Evolutionary conservation across 2,888 invertebrate species (phyloP), one percentile per base, ranked within the genome.

Genomic region (Cephus sareptanus): DNA sequence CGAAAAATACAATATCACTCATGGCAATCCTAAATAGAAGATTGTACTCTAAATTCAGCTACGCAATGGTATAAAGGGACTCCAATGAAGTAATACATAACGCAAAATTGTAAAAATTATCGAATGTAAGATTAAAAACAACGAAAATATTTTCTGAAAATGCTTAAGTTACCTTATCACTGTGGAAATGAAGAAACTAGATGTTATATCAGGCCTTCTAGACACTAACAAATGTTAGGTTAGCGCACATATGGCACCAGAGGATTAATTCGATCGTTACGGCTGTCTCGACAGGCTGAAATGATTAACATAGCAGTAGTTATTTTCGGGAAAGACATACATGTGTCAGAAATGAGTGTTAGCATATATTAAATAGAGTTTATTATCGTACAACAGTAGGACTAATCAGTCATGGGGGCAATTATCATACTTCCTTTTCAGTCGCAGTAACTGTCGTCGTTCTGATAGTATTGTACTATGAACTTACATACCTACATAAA

Each of bases 371-470:
- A 40, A 37, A 13, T 15, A 15, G 13, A 37, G 37, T 37, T 35
- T 35, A 35, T 56, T 56, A 56, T 56, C 56, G 56, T 15, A 56
- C 9, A 56, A 23, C 56, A 56, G 23, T 56, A 56, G 56, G 56
- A 56, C 6, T 86, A 86, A 85, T 84, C 84, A 85, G 83, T 82
- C 84, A 87, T 89, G 86, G 81, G 87, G 88, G 87, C 83, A 80
- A 86, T 89, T 89, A 89, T 87, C 89, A 88, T 88, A 88, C 84
- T 89, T 88, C 88, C 88, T 82, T 56, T 56, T 56, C 56, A 56
- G 56, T 56, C 56, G 56, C 56, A 56, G 56, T 56, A 56, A 56
- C 56, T 23, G 23, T 23, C 23, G 56, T 56, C 56, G 2, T 56
- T 56, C 23, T 56, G 56, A 23, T 56, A 56, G 23, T 9, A 23